Percentiles rank a stretch among this genome's conserved stretches.
Evolutionary conservation across 1,140 invertebrate species (phyloP).

Genomic region (Psix sp.): DNA sequence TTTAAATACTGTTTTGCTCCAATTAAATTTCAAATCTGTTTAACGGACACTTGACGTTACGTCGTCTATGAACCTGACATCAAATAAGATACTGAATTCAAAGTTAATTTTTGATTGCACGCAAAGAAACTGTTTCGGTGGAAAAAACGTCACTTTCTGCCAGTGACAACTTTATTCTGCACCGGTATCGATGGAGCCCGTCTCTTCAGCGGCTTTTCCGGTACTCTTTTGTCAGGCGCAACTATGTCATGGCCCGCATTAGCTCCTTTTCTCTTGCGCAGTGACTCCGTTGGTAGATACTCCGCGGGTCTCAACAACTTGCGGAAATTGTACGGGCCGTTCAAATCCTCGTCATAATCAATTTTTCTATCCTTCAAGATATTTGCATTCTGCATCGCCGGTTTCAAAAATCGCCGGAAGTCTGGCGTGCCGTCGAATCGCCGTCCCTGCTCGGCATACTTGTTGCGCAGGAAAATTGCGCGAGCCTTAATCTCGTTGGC

Average conservation of each 20-base stretch:
- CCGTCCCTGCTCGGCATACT: conserved; percentile 57
- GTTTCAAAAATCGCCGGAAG: conserved; percentile 75
- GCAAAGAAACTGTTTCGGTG: too few species aligned
- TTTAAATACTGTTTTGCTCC: too few species aligned
- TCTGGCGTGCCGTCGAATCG: conserved; percentile 73
- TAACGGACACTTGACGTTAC: too few species aligned
- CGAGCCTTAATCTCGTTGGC: conserved; percentile 46
- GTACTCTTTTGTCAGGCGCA: conserved; percentile 31
- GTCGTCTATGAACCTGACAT: too few species aligned
- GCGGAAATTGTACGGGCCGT: conserved; percentile 84
- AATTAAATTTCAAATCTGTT: too few species aligned
- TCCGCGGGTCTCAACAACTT: conserved; percentile 82
- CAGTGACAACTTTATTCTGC: conserved; percentile 56
- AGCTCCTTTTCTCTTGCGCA: conserved; percentile 81
- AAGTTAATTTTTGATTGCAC: background rate
- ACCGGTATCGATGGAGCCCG: conserved; percentile 67
- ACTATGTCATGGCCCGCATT: conserved; percentile 49
- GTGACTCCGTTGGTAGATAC: conserved; percentile 83
- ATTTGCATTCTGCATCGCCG: conserved; percentile 72
- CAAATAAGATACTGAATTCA: background rate
- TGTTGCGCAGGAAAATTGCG: conserved; percentile 43
- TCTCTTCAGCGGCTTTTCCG: conserved; percentile 70
- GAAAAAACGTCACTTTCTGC: conserved; percentile 30
- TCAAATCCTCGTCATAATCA: conserved; percentile 77
- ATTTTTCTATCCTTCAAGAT: conserved; percentile 62